Conservation (phyloP, 1,140 invertebrate species). For the Bombus difficillimus region DNA sequence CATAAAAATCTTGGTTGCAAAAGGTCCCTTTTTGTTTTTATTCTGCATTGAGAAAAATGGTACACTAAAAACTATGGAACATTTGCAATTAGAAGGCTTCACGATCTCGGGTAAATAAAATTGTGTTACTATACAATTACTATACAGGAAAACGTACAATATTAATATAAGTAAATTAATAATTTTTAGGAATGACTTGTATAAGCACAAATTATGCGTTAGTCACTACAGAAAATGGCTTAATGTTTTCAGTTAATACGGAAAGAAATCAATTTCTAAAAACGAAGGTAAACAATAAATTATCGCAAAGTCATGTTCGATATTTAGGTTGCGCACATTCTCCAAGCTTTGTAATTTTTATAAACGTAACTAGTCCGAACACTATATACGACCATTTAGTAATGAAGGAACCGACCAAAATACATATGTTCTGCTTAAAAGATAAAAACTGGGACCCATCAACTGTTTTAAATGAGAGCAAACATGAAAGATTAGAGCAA, state of each 20-base stretch:
- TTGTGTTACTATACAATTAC: not conserved
- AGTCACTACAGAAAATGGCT: slow-evolving; percentile 72
- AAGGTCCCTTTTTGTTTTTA: slow-evolving; percentile 66
- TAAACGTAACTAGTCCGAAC: slow-evolving; percentile 75
- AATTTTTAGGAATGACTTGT: slow-evolving; percentile 65
- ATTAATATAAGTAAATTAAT: slow-evolving; percentile 5
- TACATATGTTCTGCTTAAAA: slow-evolving; percentile 72
- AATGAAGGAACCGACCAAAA: slow-evolving; percentile 73
- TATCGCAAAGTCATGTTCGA: slow-evolving; percentile 65
- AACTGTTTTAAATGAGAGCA: slow-evolving; percentile 62
- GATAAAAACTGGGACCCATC: slow-evolving; percentile 66
- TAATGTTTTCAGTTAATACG: slow-evolving; percentile 58
- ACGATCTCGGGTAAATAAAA: slow-evolving; percentile 70
- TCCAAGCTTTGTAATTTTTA: slow-evolving; percentile 68
- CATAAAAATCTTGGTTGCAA: slow-evolving; percentile 64
- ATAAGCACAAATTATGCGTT: slow-evolving; percentile 62
- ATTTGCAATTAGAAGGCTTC: slow-evolving; percentile 61
- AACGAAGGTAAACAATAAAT: slow-evolving; percentile 58
- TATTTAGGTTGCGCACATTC: slow-evolving; percentile 76
- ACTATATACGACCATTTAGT: slow-evolving; percentile 77
- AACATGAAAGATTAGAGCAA: slow-evolving; percentile 32
- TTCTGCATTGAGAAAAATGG: slow-evolving; percentile 58
- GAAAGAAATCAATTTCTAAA: slow-evolving; percentile 44
- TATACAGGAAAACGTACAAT: not conserved
- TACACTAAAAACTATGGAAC: slow-evolving; percentile 47